A percentile compares a stretch with the other conserved stretches of the same genome.
Conservation (phyloP, 1,140 invertebrate species). For the Eriosoma lanigerum region DNA sequence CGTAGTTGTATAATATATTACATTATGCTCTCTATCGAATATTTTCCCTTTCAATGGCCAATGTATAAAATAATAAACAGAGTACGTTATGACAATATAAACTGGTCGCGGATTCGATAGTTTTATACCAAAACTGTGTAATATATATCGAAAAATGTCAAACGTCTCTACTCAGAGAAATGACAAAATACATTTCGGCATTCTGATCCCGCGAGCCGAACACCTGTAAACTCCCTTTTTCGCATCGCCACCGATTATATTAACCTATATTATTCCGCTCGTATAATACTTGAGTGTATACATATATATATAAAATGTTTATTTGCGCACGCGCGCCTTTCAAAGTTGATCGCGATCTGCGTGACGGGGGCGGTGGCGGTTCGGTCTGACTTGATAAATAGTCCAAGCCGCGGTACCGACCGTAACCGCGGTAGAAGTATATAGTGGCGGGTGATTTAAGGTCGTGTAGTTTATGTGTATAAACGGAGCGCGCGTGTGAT, state of each 20-base stretch:
- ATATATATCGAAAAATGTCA: no score
- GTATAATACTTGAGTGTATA: not conserved
- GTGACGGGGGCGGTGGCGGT: no score
- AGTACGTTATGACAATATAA: no score
- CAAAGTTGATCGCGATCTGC: conserved; percentile 2
- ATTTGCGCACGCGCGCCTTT: not conserved
- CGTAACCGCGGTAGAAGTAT: not conserved
- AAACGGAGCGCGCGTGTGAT: not conserved
- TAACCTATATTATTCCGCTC: no score
- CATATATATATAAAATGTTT: not conserved
- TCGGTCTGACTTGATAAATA: conserved; percentile 48
- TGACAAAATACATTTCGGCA: no score
- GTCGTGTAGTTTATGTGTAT: not conserved
- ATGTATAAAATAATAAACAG: no score
- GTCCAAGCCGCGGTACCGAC: not conserved
- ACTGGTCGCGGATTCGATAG: no score
- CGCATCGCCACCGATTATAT: not conserved
- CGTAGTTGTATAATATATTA: no score
- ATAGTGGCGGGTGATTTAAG: not conserved
- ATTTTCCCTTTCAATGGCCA: no score
- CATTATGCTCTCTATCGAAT: no score
- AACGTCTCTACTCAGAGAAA: no score
- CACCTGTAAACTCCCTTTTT: conserved; percentile 5
- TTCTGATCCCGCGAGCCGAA: not conserved
- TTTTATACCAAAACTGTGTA: no score